Base-by-base conservation (phyloP, 1,140 invertebrate species). In the Drosophila rufa region DNA sequence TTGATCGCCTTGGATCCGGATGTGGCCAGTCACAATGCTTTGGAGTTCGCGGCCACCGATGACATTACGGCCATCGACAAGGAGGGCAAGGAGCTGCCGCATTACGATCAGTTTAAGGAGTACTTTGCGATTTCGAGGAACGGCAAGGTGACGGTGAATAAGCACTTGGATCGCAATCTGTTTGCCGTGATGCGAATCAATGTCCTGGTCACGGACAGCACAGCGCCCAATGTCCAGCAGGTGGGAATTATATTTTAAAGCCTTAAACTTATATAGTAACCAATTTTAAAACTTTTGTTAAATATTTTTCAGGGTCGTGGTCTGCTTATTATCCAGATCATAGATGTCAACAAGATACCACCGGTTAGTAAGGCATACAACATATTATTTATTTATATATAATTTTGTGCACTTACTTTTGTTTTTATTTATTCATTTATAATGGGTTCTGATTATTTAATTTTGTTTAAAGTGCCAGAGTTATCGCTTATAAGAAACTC, bases 1-100 rank as follows among this genome's bases (percentile, higher is more conserved):
- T 86, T 98, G 17, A 94, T 95, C 51, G 97, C 97, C 1, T 93
- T 95, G 33, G 98, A 98, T 94, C 97, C 97, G 0, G 98, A 98
- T 93, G 96, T 96, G 43, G 94, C 94, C 17, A 94, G 94, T 47
- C 94, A 94, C 3, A 95, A 95, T 48, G 95, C 95, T 7, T 92
- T 98, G 15, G 94, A 95, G 78, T 98, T 95, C 79, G 95, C 95
- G 1, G 94, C 96, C 47, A 95, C 95, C 8, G 96, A 96, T 80
- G 96, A 96, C 77, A 95, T 96, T 12, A 95, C 95, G 1, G 97
- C 97, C 6, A 95, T 97, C 22, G 96, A 97, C 80, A 96, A 96
- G 81, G 96, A 97, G 92, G 97, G 97, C 50, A 96, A 96, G 70
- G 95, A 95, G 91, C 96, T 98, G 15, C 92, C 93, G 2, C 94